Evolutionary conservation across 2,888 invertebrate genomes (phyloP).

Genomic region (Colostygia pectinataria): DNA sequence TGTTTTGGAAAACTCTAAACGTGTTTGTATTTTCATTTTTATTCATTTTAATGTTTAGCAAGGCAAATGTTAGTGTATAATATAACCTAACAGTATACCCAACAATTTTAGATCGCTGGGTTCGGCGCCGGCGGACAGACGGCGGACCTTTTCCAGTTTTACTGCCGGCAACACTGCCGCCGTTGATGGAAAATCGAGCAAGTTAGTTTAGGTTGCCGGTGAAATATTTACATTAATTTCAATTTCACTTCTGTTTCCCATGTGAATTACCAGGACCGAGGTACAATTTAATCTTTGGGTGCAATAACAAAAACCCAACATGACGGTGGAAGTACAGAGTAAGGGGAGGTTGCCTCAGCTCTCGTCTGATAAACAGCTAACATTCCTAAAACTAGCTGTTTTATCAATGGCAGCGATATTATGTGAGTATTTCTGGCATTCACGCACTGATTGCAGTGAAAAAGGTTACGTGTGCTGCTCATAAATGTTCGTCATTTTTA

Average conservation of each 20-base stretch:
- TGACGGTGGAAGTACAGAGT: constrained; percentile 68
- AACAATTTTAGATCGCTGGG: too few species aligned
- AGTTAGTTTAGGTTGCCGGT: constrained; percentile 68
- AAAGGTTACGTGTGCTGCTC: background rate
- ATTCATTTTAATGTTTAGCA: too few species aligned
- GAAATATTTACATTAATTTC: constrained; percentile 41
- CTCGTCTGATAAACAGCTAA: constrained; percentile 78
- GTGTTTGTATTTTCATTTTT: too few species aligned
- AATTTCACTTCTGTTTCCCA: constrained; percentile 20
- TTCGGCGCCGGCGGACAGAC: too few species aligned
- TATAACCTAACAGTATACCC: too few species aligned
- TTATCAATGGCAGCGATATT: constrained; percentile 95
- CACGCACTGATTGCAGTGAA: background rate
- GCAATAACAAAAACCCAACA: constrained; percentile 44
- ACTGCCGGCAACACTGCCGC: too few species aligned
- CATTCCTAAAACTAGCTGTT: constrained; percentile 88
- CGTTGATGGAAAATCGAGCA: constrained; percentile 42
- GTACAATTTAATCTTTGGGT: too few species aligned
- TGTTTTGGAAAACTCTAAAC: too few species aligned
- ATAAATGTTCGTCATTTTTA: constrained; percentile 22
- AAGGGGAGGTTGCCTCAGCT: constrained; percentile 68
- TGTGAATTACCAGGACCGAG: constrained; percentile 27
- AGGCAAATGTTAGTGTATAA: too few species aligned
- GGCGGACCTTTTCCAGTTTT: too few species aligned
- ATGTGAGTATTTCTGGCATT: constrained; percentile 86